Base-by-base conservation (phyloP, 2,797 vertebrate species). In the Gallinago nigripennis region DNA sequence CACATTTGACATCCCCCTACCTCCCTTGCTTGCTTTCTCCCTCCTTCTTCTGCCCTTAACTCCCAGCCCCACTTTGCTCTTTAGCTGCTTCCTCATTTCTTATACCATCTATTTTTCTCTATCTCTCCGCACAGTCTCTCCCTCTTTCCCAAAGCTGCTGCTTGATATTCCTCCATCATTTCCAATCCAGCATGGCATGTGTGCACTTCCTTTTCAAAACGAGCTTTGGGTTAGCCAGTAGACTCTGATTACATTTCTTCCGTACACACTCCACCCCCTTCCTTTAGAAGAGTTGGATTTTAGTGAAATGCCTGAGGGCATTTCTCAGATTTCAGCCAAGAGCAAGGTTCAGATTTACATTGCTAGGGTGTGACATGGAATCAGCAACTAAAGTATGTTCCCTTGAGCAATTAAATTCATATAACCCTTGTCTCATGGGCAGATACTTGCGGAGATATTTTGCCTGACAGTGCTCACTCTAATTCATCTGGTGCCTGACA, bases 241-340 rank as follows among this genome's bases (percentile, higher is more conserved):
- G 41, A 73, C 16, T 58, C 79, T 80, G 68, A 73, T 75, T 54
- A 60, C 17, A 68, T 88, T 90, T 92, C 51, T 92, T 79, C 20
- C 23, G 48, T 7, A 28, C 11, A 35, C 57, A 39, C 18, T 19
- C 46, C 2, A 9, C 24, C 9, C 13, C 25, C 10, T 20, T 30
- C 21, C 50, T 64, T 73, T 53, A 88, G 37, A 24, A 92, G 76
- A 81, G 37, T 16, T 91, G 75, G 18, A 39, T 95, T 91, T 95
- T 51, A 89, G 45, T 61, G 46, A 91, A 95, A 80, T 0, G 71
- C 70, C 78, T 91, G 71, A 31, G 57, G 84, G 68, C 1, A 0
- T 68, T 93, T 95, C 94, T 95, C 92, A 87, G 46, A 87, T 96
- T 94, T 95, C 96, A 95, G 48, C 90, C 75, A 84, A 76, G 68